phyloP scores from a whole-genome alignment of 2,888 invertebrate genomes.

The Iphiclides podalirius region DNA sequence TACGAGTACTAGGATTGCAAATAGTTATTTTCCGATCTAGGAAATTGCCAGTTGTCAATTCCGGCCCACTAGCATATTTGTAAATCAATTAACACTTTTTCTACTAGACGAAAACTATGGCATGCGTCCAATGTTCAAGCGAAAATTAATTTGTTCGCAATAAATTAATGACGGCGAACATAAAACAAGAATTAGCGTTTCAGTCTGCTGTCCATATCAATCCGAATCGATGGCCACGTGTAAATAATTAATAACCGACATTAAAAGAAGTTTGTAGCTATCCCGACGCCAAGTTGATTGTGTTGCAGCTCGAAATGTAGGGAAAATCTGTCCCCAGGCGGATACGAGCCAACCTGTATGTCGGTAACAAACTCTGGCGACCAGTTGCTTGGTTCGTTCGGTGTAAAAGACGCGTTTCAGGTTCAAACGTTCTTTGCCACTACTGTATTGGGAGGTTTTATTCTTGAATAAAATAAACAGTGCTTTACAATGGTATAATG shows the following conservation, averaged over 20 bases:
- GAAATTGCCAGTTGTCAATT: not conserved
- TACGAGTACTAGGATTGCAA: no score
- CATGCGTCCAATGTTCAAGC: constrained; percentile 44
- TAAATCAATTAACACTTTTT: constrained; percentile 31
- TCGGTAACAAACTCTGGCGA: constrained; percentile 54
- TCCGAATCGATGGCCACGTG: constrained; percentile 37
- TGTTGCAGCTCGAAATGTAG: constrained; percentile 44
- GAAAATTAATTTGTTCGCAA: constrained; percentile 51
- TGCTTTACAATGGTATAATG: constrained; percentile 1
- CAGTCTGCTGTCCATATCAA: constrained; percentile 23
- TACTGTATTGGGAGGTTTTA: not conserved
- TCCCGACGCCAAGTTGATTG: constrained; percentile 41
- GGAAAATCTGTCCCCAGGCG: constrained; percentile 37
- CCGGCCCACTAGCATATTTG: constrained; percentile 12
- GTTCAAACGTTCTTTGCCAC: constrained; percentile 40
- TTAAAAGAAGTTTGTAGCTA: constrained; percentile 61
- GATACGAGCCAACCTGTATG: constrained; percentile 67
- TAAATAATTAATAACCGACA: constrained; percentile 51
- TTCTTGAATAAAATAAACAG: not conserved
- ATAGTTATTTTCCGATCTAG: no score
- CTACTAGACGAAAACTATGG: constrained; percentile 38
- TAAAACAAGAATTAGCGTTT: constrained; percentile 28
- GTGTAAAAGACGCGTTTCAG: constrained; percentile 62
- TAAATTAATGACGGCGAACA: constrained; percentile 37
- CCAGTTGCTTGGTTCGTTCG: constrained; percentile 70